Conservation (phyloP, 2,113 vertebrate species). For the Psettodes erumei region DNA sequence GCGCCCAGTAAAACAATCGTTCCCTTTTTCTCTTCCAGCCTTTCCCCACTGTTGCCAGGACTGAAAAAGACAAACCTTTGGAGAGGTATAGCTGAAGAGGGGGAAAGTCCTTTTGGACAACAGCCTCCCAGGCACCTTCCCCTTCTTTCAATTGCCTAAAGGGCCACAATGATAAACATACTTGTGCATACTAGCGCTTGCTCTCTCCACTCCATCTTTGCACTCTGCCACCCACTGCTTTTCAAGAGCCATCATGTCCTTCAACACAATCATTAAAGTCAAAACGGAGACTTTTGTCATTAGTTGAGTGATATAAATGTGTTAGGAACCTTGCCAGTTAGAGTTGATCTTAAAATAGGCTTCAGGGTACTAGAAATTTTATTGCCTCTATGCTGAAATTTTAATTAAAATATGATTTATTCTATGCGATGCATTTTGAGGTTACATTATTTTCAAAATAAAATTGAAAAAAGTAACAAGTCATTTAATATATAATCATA, state of each 20-base stretch:
- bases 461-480: background rate
- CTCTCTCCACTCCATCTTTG: conserved; percentile 63
- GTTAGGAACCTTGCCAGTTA: conserved; percentile 18
- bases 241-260: conserved; percentile 72
- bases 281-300: conserved; percentile 60
- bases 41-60: conserved; percentile 68
- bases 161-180: conserved; percentile 71
- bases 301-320: conserved; percentile 64
- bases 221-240: conserved; percentile 53
- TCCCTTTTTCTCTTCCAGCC: conserved; percentile 75
- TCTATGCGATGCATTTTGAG: background rate
- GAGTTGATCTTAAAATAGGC: background rate
- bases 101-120: conserved; percentile 61
- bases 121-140: conserved; percentile 70
- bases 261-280: conserved; percentile 68
- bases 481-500: background rate
- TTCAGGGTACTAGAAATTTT: background rate
- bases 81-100: conserved; percentile 73
- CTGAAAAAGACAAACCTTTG: conserved; percentile 86
- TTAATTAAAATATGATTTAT: background rate
- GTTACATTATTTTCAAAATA: background rate
- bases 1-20: conserved; percentile 83
- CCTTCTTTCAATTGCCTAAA: conserved; percentile 62
- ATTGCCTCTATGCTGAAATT: background rate
- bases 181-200: conserved; percentile 50